phyloP scores from a whole-genome alignment of 2,797 vertebrate species.

The Rousettus madagascariensis region DNA sequence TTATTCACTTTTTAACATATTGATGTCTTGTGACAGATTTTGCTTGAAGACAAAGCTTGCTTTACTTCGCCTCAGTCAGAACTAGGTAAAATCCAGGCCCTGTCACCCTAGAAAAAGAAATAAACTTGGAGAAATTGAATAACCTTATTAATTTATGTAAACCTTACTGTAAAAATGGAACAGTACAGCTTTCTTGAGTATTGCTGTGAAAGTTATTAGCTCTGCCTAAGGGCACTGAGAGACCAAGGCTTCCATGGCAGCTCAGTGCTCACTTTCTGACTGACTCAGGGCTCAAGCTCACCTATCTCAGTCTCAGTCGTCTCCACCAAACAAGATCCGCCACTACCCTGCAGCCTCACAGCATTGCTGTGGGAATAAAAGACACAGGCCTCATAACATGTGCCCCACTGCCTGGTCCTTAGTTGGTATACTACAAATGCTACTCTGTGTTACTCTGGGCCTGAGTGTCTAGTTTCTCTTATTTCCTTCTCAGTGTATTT shows the following conservation, averaged over 20 bases:
- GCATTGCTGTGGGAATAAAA: accelerated
- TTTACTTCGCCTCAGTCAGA: background rate
- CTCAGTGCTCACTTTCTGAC: accelerated
- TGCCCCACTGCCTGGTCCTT: background rate
- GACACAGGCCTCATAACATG: accelerated
- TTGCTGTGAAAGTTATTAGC: background rate
- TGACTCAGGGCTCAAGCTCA: background rate
- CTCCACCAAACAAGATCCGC: background rate
- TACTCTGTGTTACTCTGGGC: background rate
- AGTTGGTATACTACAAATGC: accelerated
- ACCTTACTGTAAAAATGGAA: background rate
- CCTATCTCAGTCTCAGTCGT: accelerated
- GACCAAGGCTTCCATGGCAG: background rate
- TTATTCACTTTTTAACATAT: background rate
- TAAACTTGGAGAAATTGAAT: background rate
- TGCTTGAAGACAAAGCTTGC: background rate
- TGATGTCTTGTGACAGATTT: background rate
- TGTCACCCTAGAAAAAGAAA: background rate
- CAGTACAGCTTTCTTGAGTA: background rate
- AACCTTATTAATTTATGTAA: background rate
- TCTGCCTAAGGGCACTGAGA: background rate
- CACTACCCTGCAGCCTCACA: background rate
- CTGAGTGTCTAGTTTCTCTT: background rate
- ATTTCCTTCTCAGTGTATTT: background rate
- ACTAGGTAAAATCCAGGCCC: background rate